Evolutionary conservation across 2,888 invertebrate species (phyloP).

Genomic region (Antheraea assamensis): DNA sequence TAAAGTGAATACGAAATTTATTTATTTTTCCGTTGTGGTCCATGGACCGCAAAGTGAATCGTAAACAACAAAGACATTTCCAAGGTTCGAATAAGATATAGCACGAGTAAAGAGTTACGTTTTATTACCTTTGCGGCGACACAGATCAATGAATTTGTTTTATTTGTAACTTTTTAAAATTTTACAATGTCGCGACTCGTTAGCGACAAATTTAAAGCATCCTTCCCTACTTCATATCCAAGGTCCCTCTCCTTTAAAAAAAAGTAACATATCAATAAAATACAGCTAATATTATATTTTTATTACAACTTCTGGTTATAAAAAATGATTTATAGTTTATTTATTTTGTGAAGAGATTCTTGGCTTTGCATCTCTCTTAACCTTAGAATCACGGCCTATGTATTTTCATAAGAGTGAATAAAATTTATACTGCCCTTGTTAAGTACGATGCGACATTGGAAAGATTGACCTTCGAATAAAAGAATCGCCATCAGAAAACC

Average conservation of each 20-base stretch:
- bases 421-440: constrained; percentile 51
- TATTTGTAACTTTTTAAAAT: not conserved
- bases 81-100: not conserved
- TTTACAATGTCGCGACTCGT: not conserved
- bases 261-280: not conserved
- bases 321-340: not conserved
- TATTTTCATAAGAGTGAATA: constrained; percentile 50
- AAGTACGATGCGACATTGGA: constrained; percentile 48
- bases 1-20: too few relatives aligned
- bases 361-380: constrained; percentile 12
- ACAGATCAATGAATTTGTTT: not conserved
- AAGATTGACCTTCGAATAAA: constrained; percentile 43
- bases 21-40: not conserved
- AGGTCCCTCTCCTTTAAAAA: not conserved
- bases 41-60: not conserved
- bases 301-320: constrained; percentile 5
- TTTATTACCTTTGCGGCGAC: not conserved
- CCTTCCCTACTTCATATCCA: not conserved
- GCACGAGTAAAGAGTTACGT: not conserved
- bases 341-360: not conserved
- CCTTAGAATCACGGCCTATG: constrained; percentile 28
- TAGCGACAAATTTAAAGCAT: not conserved
- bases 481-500: constrained; percentile 52
- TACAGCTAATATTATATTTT: not conserved
- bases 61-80: not conserved